These are phyloP conservation scores for Sarcophaga carnaria DNA, from an alignment of 2,888 invertebrate genomes.

Conservation along the genomic window DNA sequence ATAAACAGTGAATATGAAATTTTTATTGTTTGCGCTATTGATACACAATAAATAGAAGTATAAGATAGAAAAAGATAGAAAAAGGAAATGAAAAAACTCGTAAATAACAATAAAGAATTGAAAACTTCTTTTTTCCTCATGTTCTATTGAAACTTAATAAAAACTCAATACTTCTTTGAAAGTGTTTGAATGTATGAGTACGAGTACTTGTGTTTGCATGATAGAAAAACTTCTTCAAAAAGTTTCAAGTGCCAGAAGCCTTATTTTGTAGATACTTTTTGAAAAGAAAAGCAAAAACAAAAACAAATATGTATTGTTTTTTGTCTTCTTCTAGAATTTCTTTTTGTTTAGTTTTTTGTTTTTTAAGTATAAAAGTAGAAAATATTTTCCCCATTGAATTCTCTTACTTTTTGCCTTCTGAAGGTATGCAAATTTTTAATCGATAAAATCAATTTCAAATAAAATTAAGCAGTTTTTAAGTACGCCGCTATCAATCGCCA, in stretches of 20 bases:
- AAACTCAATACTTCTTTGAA: constrained; percentile 1
- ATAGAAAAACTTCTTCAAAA: constrained; percentile 22
- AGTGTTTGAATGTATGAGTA: too few species aligned
- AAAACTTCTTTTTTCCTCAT: constrained; percentile 23
- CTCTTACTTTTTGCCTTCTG: neutral
- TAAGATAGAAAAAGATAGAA: too few species aligned
- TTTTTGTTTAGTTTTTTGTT: neutral
- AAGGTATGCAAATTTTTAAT: constrained; percentile 12
- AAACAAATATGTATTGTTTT: neutral
- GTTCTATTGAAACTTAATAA: constrained; percentile 30
- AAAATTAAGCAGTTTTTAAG: neutral
- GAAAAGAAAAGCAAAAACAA: constrained; percentile 1
- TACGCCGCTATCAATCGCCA: neutral
- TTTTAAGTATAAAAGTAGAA: neutral
- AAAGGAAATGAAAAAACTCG: neutral
- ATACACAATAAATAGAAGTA: neutral
- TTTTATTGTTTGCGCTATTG: neutral
- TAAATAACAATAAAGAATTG: neutral
- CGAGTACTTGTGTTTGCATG: neutral
- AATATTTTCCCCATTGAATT: too few species aligned
- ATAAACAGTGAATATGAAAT: neutral
- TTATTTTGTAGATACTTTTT: constrained; percentile 16
- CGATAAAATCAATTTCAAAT: constrained; percentile 22
- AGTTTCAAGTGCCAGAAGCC: constrained; percentile 52
- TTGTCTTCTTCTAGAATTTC: too few species aligned